These are phyloP conservation scores for Orgyia antiqua DNA, from an alignment of 2,888 invertebrate genomes.

Conservation along the genomic window DNA sequence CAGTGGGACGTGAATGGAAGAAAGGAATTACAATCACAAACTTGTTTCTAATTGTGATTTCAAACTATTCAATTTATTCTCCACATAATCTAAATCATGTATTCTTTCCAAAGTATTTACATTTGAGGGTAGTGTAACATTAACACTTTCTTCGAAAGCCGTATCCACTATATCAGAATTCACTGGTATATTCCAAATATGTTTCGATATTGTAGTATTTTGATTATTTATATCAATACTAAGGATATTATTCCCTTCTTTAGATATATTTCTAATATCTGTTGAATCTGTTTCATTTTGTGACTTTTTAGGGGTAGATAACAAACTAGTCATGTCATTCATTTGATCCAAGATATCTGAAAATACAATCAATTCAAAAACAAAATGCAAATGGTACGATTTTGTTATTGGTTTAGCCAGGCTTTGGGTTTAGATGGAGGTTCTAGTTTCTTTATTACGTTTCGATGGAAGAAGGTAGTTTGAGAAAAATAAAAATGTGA, in stretches of 20 bases:
- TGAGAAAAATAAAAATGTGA: too few species aligned
- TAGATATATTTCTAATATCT: background rate
- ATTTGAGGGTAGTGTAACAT: constrained; percentile 47
- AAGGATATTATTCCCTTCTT: constrained; percentile 25
- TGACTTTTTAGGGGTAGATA: constrained; percentile 27
- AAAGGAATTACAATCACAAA: too few species aligned
- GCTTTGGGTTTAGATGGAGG: too few species aligned
- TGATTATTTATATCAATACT: constrained; percentile 37
- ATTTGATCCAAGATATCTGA: constrained; percentile 65
- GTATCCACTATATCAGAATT: constrained; percentile 30
- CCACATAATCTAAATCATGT: constrained; percentile 61
- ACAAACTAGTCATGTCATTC: constrained; percentile 47
- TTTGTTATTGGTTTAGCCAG: too few species aligned
- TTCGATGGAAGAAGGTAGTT: too few species aligned
- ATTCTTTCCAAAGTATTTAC: constrained; percentile 63
- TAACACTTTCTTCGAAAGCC: constrained; percentile 31
- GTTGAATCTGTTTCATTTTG: constrained; percentile 10
- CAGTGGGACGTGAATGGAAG: too few species aligned
- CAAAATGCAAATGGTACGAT: background rate
- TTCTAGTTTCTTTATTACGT: too few species aligned
- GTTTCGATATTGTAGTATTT: constrained; percentile 34
- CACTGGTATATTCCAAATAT: constrained; percentile 46
- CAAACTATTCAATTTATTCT: constrained; percentile 55
- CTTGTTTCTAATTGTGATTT: constrained; percentile 58
- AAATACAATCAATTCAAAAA: constrained; percentile 9